These are phyloP conservation scores for Leucophenga maculata DNA, from an alignment of 2,888 invertebrate genomes.

Conservation along the genomic window DNA sequence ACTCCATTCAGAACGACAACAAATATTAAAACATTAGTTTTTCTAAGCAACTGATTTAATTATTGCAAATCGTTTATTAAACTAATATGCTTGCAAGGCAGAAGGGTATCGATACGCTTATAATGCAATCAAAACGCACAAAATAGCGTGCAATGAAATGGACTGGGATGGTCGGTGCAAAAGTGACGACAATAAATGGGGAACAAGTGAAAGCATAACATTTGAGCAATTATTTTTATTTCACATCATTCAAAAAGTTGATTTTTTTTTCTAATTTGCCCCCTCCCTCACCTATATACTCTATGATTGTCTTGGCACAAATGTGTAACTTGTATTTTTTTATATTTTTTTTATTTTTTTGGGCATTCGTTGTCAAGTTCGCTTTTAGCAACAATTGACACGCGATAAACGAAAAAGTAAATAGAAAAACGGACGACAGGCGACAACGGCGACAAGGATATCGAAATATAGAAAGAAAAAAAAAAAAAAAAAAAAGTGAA, in stretches of 20 bases:
- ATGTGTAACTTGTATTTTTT: too few species aligned
- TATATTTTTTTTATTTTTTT: too few species aligned
- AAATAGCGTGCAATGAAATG: constrained; percentile 14
- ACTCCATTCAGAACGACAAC: too few species aligned
- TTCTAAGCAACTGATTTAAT: too few species aligned
- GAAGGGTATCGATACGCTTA: constrained; percentile 42
- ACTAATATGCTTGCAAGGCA: neutral
- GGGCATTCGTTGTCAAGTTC: constrained; percentile 32
- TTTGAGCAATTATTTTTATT: constrained; percentile 62
- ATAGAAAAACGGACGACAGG: constrained; percentile 1
- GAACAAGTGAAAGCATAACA: constrained; percentile 61
- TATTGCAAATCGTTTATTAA: too few species aligned
- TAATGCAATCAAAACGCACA: constrained; percentile 53
- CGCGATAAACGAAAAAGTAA: constrained; percentile 52
- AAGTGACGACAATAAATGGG: neutral
- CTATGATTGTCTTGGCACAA: neutral
- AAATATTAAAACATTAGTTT: too few species aligned
- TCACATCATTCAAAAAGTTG: constrained; percentile 26
- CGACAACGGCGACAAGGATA: too few species aligned
- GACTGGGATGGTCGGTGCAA: neutral
- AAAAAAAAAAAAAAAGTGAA: too few species aligned
- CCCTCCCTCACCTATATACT: constrained; percentile 21
- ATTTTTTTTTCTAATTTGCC: constrained; percentile 20
- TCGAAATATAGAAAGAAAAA: too few species aligned
- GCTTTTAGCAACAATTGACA: constrained; percentile 64